Conservation (phyloP, 2,113 vertebrate genomes). For the Micronycteris hirsuta region DNA sequence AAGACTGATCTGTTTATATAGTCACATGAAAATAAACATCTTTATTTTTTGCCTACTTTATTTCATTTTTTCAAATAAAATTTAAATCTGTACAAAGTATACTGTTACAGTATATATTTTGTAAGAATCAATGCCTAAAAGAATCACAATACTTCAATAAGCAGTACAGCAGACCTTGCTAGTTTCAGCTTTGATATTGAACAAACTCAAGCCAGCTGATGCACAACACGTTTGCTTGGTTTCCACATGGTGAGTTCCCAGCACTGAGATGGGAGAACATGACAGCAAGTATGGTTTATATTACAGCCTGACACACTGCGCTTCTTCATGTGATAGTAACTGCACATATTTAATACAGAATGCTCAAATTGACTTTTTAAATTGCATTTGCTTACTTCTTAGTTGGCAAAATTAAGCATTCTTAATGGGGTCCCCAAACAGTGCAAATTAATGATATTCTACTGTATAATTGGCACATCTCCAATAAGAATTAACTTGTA, state of each 20-base stretch:
- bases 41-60: constrained; percentile 88
- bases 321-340: constrained; percentile 75
- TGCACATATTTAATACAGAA: constrained; percentile 77
- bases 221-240: constrained; percentile 76
- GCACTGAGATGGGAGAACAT: constrained; percentile 77
- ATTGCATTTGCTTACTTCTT: constrained; percentile 75
- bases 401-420: constrained; percentile 76
- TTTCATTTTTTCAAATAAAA: constrained; percentile 86
- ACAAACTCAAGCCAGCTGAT: constrained; percentile 77
- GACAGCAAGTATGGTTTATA: constrained; percentile 78
- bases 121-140: constrained; percentile 84
- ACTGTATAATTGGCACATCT: constrained; percentile 84
- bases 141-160: constrained; percentile 86
- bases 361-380: constrained; percentile 76
- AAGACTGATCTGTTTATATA: constrained; percentile 85
- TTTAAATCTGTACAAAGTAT: constrained; percentile 88
- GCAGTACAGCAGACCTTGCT: constrained; percentile 82
- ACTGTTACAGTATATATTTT: constrained; percentile 87
- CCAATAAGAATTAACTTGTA: constrained; percentile 87
- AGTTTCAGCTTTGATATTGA: constrained; percentile 78
- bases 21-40: constrained; percentile 87
- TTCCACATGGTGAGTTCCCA: constrained; percentile 77
- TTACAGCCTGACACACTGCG: constrained; percentile 76
- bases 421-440: constrained; percentile 77
- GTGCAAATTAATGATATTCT: constrained; percentile 77